Evolutionary conservation across 2,888 invertebrate species (phyloP).

Genomic region (Biston stratarius): DNA sequence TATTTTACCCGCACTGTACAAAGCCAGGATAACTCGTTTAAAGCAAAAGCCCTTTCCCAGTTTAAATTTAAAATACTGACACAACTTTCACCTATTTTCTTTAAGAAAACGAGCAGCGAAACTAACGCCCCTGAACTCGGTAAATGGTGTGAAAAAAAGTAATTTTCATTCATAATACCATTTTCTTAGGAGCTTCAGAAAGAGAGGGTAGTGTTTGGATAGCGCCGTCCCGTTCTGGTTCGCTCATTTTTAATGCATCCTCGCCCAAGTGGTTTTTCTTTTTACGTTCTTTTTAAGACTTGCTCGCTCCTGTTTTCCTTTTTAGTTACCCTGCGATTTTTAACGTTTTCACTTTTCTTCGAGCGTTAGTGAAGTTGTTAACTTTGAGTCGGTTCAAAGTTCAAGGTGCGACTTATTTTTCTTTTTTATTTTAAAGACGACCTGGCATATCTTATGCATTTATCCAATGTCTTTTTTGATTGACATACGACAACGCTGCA

Average conservation of each 20-base stretch:
- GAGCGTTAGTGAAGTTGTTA: slow-evolving; percentile 39
- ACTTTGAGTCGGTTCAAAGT: not conserved
- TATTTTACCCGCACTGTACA: not conserved
- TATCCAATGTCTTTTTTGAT: too few species aligned
- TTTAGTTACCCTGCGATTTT: slow-evolving; percentile 62
- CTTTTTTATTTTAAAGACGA: not conserved
- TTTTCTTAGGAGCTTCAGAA: slow-evolving; percentile 74
- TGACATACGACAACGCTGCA: too few species aligned
- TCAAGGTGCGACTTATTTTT: slow-evolving; percentile 5
- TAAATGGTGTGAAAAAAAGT: slow-evolving; percentile 82
- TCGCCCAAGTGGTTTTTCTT: slow-evolving; percentile 68
- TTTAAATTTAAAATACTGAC: slow-evolving; percentile 49
- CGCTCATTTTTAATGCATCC: slow-evolving; percentile 84
- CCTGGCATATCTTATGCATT: too few species aligned
- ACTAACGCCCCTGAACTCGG: slow-evolving; percentile 75
- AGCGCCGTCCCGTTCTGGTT: slow-evolving; percentile 60
- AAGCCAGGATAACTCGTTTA: not conserved
- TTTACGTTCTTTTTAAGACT: slow-evolving; percentile 76
- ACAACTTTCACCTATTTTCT: slow-evolving; percentile 73
- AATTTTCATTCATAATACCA: slow-evolving; percentile 84
- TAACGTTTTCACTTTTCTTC: slow-evolving; percentile 55
- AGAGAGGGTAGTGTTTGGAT: slow-evolving; percentile 54
- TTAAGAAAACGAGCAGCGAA: slow-evolving; percentile 65
- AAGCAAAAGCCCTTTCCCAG: slow-evolving; percentile 1
- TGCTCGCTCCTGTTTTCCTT: slow-evolving; percentile 62